Evolutionary conservation across 2,888 invertebrate species (phyloP).

Genomic region (Peribatodes rhomboidaria): DNA sequence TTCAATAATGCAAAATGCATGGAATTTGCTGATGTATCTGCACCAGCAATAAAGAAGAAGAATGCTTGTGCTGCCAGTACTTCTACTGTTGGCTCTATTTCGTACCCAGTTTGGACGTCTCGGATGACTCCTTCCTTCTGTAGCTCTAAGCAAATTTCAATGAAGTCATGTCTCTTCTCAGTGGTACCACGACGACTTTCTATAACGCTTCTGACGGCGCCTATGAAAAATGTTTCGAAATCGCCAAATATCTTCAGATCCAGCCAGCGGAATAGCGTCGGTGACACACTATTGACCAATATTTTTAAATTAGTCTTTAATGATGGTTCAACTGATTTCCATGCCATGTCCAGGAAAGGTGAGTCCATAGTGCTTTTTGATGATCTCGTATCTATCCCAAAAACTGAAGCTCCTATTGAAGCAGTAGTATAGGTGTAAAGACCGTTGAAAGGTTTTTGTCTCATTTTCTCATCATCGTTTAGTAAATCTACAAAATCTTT

Average conservation of each 20-base stretch:
- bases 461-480: conserved; percentile 51
- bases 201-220: conserved; percentile 64
- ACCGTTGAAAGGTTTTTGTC: conserved; percentile 58
- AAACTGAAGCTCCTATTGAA: conserved; percentile 71
- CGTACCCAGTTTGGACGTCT: conserved; percentile 61
- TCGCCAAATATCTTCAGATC: conserved; percentile 64
- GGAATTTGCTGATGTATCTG: conserved; percentile 73
- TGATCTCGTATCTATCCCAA: conserved; percentile 71
- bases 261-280: conserved; percentile 56
- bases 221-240: conserved; percentile 66
- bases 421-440: conserved; percentile 68
- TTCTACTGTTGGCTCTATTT: conserved; percentile 65
- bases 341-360: conserved; percentile 66
- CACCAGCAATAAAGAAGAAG: conserved; percentile 78
- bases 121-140: conserved; percentile 63
- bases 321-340: conserved; percentile 56
- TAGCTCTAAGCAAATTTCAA: conserved; percentile 68
- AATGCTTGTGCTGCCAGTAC: conserved; percentile 76
- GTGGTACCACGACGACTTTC: conserved; percentile 53
- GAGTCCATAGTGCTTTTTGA: conserved; percentile 68
- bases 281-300: conserved; percentile 52
- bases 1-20: conserved; percentile 71
- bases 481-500: conserved; percentile 64
- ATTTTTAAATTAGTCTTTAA: conserved; percentile 51
- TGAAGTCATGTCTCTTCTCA: conserved; percentile 63